Evolutionary conservation across 1,140 invertebrate genomes (phyloP), one percentile per base, ranked within the genome.

Genomic region (Muscidifurax raptorellus): DNA sequence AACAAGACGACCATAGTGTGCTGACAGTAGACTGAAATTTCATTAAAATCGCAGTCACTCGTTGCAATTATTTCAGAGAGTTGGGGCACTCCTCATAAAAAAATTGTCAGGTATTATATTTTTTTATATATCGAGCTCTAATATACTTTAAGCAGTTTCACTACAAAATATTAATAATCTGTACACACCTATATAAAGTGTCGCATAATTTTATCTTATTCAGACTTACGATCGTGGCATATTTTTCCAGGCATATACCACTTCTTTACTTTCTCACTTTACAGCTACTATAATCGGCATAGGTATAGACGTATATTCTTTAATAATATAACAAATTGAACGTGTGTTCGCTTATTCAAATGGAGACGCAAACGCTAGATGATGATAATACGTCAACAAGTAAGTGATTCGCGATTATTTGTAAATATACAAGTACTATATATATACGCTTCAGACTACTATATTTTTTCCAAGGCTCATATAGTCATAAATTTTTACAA

Each of bases 241-340:
- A n/a, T 77, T 84, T 40, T 71, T 72, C 47, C 66, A 85, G 80
- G 75, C n/a, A n/a, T n/a, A n/a, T 82, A 82, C 64, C 36, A 59
- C 59, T 32, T 36, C 72, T n/a, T 77, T 59, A 82, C 32, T 82
- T 82, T 59, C 79, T 82, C 80, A 82, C 64, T 82, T 28, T 85
- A 85, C 18, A 28, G 36, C 15, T 82, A 82, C 64, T 44, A 44
- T 82, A 40, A 85, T 85, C 25, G 52, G 25, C 28, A 69, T 78
- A 69, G 2, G 27, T n/a, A 52, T 36, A 59, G 72, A 79, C 27
- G n/a, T n/a, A n/a, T n/a, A n/a, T n/a, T n/a, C n/a, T n/a, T n/a
- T n/a, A n/a, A n/a, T n/a, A n/a, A n/a, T n/a, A n/a, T n/a, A n/a
- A n/a, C n/a, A n/a, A n/a, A n/a, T n/a, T n/a, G n/a, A n/a, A n/a